A percentile compares a stretch with the other conserved stretches of the same genome.
phyloP scores from a whole-genome alignment of 2,888 invertebrate genomes.

The Monochamus alternatus region DNA sequence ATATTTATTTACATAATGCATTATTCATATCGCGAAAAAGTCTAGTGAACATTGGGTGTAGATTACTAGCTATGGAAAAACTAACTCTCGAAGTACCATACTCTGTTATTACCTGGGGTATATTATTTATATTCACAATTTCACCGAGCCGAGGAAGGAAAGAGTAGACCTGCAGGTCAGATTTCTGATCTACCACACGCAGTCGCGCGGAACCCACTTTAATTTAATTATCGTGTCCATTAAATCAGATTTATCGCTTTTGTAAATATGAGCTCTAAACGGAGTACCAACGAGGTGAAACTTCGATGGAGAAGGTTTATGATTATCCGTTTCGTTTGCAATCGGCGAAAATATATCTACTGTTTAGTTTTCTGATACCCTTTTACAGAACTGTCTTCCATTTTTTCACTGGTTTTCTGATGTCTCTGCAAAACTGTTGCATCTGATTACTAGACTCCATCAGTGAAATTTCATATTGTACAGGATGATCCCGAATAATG shows the following conservation, averaged over 20 bases:
- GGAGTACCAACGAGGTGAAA: background rate
- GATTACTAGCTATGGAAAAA: too few species aligned
- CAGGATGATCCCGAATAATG: too few species aligned
- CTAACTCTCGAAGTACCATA: background rate
- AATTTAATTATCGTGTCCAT: constrained; percentile 7
- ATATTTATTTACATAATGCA: too few species aligned
- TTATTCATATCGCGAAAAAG: too few species aligned
- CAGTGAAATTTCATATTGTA: too few species aligned
- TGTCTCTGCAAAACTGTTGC: too few species aligned
- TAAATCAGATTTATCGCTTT: constrained; percentile 12
- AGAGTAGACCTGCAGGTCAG: background rate
- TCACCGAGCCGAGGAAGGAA: background rate
- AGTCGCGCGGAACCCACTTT: background rate
- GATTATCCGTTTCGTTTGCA: background rate
- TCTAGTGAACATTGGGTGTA: too few species aligned
- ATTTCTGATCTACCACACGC: constrained; percentile 8
- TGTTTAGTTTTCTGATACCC: background rate
- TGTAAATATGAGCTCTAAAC: background rate
- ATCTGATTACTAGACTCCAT: too few species aligned
- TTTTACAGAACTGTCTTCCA: too few species aligned
- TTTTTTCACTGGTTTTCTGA: too few species aligned
- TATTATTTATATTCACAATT: constrained; percentile 3
- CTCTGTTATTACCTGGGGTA: background rate
- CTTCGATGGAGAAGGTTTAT: background rate
- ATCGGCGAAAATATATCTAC: background rate